Evolutionary conservation across 53 echinoderm and acorn worm genomes (phyloP).

Genomic region (Holothuria leucospilota): DNA sequence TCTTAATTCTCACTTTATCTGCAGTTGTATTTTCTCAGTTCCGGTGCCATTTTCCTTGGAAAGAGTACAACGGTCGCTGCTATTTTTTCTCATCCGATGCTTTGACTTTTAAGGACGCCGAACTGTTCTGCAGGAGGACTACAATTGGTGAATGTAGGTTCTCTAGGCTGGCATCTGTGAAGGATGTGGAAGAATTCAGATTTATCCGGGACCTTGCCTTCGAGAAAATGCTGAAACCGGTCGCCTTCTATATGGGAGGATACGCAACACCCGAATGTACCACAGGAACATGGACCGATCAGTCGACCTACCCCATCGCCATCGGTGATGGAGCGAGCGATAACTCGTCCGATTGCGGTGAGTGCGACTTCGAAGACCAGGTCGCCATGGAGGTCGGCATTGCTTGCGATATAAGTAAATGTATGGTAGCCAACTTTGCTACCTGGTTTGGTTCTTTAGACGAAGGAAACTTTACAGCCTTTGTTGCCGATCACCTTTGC

Average conservation of each 20-base stretch:
- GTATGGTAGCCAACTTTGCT: conserved; percentile 22
- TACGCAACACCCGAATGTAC: not conserved
- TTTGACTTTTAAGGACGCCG: conserved; percentile 19
- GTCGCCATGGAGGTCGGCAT: not conserved
- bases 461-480: not conserved
- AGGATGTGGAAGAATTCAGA: not conserved
- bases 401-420: conserved; percentile 12
- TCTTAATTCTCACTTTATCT: too few relatives aligned
- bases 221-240: not conserved
- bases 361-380: not conserved
- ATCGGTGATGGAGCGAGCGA: not conserved
- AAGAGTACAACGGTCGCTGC: not conserved
- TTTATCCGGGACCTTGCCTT: conserved; percentile 26
- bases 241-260: conserved; percentile 28
- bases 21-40: too few relatives aligned
- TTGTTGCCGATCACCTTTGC: conserved; percentile 10
- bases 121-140: not conserved
- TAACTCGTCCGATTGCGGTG: not conserved
- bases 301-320: not conserved
- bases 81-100: conserved; percentile 22
- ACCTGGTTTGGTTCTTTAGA: not conserved
- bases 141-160: not conserved
- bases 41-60: conserved; percentile 4
- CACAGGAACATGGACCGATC: conserved; percentile 12
- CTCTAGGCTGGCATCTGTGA: not conserved